Base-by-base conservation (phyloP, 2,888 invertebrate genomes). In the Ischnura elegans region DNA sequence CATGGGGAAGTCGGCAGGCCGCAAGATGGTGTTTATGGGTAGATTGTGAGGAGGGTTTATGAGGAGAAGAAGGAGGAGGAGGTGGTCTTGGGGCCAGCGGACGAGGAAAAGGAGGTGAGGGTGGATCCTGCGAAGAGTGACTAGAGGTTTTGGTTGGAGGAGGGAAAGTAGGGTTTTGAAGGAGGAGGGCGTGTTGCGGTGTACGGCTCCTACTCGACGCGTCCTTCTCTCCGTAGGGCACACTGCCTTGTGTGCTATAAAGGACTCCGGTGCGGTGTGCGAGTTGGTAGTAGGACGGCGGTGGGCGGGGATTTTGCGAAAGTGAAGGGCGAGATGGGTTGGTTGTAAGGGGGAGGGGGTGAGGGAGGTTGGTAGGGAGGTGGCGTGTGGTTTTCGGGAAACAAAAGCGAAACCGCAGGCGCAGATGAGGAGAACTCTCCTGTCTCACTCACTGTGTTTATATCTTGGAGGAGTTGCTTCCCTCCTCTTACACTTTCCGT, bases 351-450 rank as follows among this genome's bases (percentile, higher is more conserved):
- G 86, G 45, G 42, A n/a, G 86, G 45, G 43, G 85, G 85, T 85
- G 16, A n/a, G n/a, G n/a, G n/a, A n/a, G n/a, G n/a, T n/a, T n/a
- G n/a, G n/a, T n/a, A 61, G 87, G 87, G 87, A 87, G 87, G 87
- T 61, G 61, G 42, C 36, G 90, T 51, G 51, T 51, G 51, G 51
- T 51, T 90, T 90, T 90, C 47, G 42, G 76, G 90, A 90, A 90
- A 90, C 90, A 90, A 90, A 90, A 90, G 90, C 90, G 90, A 61
- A 86, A 90, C 61, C 90, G 90, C 90, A 87, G 42, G 87, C 87
- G 87, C 87, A 87, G 87, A 87, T 87, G 55, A 86, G 86, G 86
- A 86, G 86, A 86, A 86, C 86, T 46, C 46, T 86, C n/a, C 46
- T 86, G 45, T 51, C 10, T 87, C 55, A 42, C 87, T 45, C 90